These are phyloP conservation scores for Mimachlamys varia DNA, from an alignment of 2,888 invertebrate species.

Conservation along the genomic window DNA sequence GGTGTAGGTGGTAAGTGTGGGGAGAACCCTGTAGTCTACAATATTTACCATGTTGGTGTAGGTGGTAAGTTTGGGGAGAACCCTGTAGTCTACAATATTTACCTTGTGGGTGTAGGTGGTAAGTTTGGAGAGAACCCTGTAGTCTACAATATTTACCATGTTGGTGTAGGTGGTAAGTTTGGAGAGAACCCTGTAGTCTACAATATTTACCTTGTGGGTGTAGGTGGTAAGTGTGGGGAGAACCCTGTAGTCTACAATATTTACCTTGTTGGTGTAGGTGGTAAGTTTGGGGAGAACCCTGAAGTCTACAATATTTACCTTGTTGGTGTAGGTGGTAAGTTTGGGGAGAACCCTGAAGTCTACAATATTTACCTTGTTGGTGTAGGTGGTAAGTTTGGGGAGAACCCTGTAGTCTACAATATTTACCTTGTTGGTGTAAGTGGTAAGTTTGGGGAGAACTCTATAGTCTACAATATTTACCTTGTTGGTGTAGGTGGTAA, in stretches of 20 bases:
- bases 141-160: conserved; percentile 46
- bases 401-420: conserved; percentile 49
- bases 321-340: conserved; percentile 45
- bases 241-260: conserved; percentile 45
- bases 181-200: conserved; percentile 51
- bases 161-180: conserved; percentile 47
- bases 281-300: conserved; percentile 51
- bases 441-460: conserved; percentile 50
- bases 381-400: conserved; percentile 48
- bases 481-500: conserved; percentile 48
- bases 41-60: conserved; percentile 41
- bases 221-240: conserved; percentile 50
- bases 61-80: conserved; percentile 49
- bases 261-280: conserved; percentile 42
- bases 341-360: conserved; percentile 53
- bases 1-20: conserved; percentile 48
- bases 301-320: conserved; percentile 47
- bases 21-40: conserved; percentile 50
- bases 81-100: conserved; percentile 44
- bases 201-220: conserved; percentile 36
- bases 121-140: conserved; percentile 50
- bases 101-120: conserved; percentile 45
- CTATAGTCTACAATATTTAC: conserved; percentile 44
- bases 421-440: conserved; percentile 42
- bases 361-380: conserved; percentile 36